phyloP scores from a whole-genome alignment of 2,113 vertebrate species.

The Dromaius novaehollandiae region DNA sequence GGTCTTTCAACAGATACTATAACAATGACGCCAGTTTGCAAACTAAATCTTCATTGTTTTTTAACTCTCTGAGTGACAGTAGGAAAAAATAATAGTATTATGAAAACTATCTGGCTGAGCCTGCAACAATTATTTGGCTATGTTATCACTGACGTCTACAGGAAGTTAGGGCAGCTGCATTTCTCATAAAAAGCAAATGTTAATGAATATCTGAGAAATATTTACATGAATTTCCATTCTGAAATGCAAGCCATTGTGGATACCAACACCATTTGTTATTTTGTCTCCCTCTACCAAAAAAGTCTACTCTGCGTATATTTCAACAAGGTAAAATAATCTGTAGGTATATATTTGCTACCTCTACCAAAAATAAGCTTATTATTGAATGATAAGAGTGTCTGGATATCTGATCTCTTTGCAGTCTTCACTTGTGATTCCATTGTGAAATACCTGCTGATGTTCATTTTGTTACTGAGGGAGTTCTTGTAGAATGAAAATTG shows the following conservation, averaged over 20 bases:
- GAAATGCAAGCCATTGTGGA: neutral
- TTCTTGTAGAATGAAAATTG: neutral
- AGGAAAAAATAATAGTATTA: neutral
- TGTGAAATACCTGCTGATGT: neutral
- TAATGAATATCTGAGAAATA: neutral
- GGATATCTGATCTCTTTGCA: neutral
- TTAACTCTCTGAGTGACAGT: neutral
- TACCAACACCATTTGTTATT: neutral
- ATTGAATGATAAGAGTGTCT: neutral
- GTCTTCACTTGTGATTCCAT: neutral
- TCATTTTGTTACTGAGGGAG: neutral
- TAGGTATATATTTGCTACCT: neutral
- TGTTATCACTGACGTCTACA: neutral
- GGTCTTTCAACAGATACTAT: neutral
- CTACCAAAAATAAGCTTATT: neutral
- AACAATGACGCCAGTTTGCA: neutral
- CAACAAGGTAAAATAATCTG: neutral
- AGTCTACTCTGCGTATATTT: neutral
- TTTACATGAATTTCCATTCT: neutral
- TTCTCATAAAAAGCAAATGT: constrained; percentile 1
- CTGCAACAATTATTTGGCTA: neutral
- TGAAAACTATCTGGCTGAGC: neutral
- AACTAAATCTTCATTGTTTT: neutral
- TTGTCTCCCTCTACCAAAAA: constrained; percentile 5
- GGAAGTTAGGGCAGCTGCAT: neutral